Evolutionary conservation across 2,888 invertebrate species (phyloP).

Genomic region (Hoplodrina blanda): DNA sequence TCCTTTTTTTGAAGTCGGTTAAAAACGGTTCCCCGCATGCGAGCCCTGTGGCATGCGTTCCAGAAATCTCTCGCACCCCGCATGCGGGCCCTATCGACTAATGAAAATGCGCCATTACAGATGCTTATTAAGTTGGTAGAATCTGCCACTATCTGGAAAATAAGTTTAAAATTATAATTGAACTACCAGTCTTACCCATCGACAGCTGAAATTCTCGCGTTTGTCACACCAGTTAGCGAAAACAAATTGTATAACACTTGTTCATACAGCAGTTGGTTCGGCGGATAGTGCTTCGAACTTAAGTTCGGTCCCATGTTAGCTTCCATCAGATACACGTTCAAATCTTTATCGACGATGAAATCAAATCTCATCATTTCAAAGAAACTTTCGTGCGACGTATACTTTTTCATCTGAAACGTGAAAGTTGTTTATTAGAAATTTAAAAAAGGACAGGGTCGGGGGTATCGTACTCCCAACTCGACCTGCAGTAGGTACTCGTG

Average conservation of each 20-base stretch:
- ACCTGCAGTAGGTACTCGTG: no score
- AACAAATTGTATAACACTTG: constrained; percentile 97
- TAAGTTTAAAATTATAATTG: background rate
- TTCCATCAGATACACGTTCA: constrained; percentile 97
- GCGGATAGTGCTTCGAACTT: constrained; percentile 97
- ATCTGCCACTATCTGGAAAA: background rate
- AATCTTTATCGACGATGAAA: constrained; percentile 96
- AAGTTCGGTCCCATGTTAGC: constrained; percentile 99
- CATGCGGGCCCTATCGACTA: no score
- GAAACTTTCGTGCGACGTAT: constrained; percentile 92
- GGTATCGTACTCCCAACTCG: no score
- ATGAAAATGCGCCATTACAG: no score
- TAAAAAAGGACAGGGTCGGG: background rate
- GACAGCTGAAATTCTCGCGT: constrained; percentile 71
- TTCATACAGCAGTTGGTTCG: constrained; percentile 96
- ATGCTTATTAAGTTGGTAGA: background rate
- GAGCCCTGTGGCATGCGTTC: no score
- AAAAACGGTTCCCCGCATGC: no score
- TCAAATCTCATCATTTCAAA: constrained; percentile 99
- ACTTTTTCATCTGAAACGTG: constrained; percentile 80
- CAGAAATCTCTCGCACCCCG: no score
- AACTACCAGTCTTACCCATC: constrained; percentile 54
- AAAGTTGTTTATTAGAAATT: background rate
- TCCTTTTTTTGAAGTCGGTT: no score
- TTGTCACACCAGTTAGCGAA: constrained; percentile 93